Evolutionary conservation across 2,113 vertebrate species (phyloP).

Genomic region (Willisornis vidua): DNA sequence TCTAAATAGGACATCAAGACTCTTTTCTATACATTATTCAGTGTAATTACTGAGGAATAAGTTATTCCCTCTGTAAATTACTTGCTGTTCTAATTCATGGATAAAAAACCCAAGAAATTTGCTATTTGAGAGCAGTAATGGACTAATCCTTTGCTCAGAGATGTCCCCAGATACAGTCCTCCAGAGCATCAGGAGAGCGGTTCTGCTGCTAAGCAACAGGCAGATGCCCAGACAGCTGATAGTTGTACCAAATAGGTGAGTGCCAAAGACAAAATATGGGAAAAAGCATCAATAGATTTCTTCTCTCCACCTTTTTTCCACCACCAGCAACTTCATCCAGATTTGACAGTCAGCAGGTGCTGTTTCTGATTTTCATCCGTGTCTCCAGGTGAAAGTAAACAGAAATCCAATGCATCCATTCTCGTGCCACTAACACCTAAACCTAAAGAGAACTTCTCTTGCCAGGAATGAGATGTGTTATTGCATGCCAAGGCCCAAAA

Average conservation of each 20-base stretch:
- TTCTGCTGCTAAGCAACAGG: slow-evolving; percentile 49
- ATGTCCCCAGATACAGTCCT: background rate
- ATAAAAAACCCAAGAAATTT: background rate
- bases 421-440: background rate
- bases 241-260: background rate
- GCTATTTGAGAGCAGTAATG: background rate
- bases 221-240: background rate
- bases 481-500: background rate
- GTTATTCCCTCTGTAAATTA: slow-evolving; percentile 1
- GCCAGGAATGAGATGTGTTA: background rate
- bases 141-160: background rate
- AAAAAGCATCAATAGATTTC: background rate
- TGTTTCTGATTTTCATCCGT: background rate
- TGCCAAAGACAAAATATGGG: slow-evolving; percentile 16
- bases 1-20: background rate
- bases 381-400: background rate
- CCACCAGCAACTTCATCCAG: background rate
- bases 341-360: background rate
- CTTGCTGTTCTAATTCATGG: background rate
- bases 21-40: background rate
- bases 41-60: slow-evolving; percentile 12
- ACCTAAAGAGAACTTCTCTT: background rate
- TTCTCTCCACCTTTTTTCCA: background rate
- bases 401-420: background rate
- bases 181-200: background rate